These are phyloP conservation scores for Diadumene lineata DNA, from an alignment of 92 coral and sea anemone genomes.

Conservation along the genomic window DNA sequence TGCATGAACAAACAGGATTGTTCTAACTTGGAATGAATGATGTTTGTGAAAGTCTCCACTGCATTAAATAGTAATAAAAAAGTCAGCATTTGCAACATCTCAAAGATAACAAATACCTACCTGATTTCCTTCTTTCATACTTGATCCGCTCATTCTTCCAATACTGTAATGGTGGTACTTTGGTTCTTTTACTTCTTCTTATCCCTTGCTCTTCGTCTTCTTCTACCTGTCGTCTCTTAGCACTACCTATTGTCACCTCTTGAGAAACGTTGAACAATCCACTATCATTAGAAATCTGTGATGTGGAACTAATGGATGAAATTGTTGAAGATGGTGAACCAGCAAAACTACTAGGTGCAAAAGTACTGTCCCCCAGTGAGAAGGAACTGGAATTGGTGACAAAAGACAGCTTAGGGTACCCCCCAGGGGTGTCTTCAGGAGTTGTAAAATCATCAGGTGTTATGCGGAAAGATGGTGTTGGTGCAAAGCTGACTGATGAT, in stretches of 20 bases:
- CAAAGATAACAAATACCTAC: no score
- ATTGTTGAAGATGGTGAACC: conserved; percentile 5
- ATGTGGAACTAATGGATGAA: conserved; percentile 37
- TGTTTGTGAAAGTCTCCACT: no score
- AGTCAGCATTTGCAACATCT: no score
- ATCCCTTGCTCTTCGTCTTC: conserved; percentile 22
- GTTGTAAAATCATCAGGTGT: conserved; percentile 42
- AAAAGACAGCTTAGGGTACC: conserved; percentile 11
- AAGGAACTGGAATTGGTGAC: conserved; percentile 28
- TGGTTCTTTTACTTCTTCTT: conserved; percentile 78
- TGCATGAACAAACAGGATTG: not conserved
- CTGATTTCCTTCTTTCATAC: conserved; percentile 89
- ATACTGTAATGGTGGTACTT: conserved; percentile 76
- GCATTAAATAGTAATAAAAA: no score
- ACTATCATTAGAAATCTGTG: conserved; percentile 26
- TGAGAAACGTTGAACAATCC: conserved; percentile 41
- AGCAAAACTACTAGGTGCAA: conserved; percentile 45
- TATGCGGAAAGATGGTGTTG: conserved; percentile 47
- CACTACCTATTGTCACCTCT: conserved; percentile 57
- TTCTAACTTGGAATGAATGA: conserved; percentile 3
- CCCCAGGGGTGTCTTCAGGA: conserved; percentile 11
- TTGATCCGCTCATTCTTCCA: conserved; percentile 93
- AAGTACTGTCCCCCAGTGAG: conserved; percentile 39
- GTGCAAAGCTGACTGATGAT: conserved; percentile 80
- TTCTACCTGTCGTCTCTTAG: conserved; percentile 9